phyloP scores from a whole-genome alignment of 2,797 vertebrate species.

The Eulemur rubriventer region DNA sequence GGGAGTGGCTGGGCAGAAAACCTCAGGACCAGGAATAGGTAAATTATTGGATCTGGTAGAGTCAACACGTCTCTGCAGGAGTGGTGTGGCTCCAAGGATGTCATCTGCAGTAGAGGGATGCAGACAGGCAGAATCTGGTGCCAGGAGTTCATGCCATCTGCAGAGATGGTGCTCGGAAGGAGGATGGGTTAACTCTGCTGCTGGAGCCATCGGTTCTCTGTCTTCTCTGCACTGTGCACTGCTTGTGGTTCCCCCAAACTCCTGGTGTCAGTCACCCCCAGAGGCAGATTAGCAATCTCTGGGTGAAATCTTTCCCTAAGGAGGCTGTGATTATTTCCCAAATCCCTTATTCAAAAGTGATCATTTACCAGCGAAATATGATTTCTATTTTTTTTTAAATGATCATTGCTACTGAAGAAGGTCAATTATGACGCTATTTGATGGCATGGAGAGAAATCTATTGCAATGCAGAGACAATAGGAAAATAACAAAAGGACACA shows the following conservation, averaged over 20 bases:
- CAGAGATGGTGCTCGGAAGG: neutral
- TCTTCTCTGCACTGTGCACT: neutral
- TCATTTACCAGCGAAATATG: neutral
- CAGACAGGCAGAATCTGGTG: neutral
- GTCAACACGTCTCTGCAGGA: neutral
- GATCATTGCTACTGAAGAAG: neutral
- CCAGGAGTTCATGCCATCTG: neutral
- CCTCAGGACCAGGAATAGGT: neutral
- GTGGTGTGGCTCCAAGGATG: neutral
- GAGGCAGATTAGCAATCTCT: neutral
- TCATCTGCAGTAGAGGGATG: neutral
- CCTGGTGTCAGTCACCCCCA: neutral
- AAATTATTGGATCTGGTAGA: neutral
- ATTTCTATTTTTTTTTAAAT: neutral
- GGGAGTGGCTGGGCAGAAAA: neutral
- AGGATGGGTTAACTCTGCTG: neutral
- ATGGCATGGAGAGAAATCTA: neutral
- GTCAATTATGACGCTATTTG: neutral
- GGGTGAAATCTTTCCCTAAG: neutral
- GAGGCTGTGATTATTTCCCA: neutral
- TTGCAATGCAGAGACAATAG: neutral
- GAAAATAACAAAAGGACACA: neutral
- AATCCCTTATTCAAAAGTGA: neutral
- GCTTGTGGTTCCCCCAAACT: neutral
- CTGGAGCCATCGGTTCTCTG: neutral